phyloP scores from a whole-genome alignment of 2,113 vertebrate species.

The Larimichthys polyactis region DNA sequence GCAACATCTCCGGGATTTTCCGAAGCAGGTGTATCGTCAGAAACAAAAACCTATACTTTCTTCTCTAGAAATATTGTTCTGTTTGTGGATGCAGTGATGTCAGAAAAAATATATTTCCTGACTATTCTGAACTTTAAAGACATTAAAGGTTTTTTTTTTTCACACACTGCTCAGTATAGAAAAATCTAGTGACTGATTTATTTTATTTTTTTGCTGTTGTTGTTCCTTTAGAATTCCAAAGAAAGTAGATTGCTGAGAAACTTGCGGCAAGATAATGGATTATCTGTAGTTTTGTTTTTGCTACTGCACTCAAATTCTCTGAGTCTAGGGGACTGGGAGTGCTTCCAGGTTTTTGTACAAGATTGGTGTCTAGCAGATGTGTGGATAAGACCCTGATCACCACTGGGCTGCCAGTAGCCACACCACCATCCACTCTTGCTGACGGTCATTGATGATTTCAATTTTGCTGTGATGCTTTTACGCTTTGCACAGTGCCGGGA shows the following conservation, averaged over 20 bases:
- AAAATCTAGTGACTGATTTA: neutral
- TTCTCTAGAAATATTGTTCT: no score
- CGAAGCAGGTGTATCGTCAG: slow-evolving; percentile 7
- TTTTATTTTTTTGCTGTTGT: neutral
- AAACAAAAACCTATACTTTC: no score
- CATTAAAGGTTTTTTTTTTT: neutral
- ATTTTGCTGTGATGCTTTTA: slow-evolving; percentile 70
- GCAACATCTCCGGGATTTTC: slow-evolving; percentile 39
- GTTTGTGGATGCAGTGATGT: neutral
- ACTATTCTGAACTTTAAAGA: slow-evolving; percentile 4
- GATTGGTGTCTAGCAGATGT: slow-evolving; percentile 69
- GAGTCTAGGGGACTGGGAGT: slow-evolving; percentile 59
- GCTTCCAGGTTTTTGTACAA: slow-evolving; percentile 64
- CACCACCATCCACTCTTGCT: slow-evolving; percentile 47
- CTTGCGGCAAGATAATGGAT: slow-evolving; percentile 61
- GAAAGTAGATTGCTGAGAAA: slow-evolving; percentile 42
- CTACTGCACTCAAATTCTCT: slow-evolving; percentile 32
- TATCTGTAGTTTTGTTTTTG: slow-evolving; percentile 63
- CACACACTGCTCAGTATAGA: slow-evolving; percentile 3
- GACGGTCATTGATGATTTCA: slow-evolving; percentile 77
- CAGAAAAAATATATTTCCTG: slow-evolving; percentile 9
- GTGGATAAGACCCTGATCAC: slow-evolving; percentile 67
- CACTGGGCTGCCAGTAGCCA: slow-evolving; percentile 57
- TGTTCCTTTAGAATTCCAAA: slow-evolving; percentile 29
- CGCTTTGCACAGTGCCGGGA: slow-evolving; percentile 43